Evolutionary conservation across 2,113 vertebrate species (phyloP), one percentile per base, ranked within the genome.

Genomic region (Psittacara wagleri): DNA sequence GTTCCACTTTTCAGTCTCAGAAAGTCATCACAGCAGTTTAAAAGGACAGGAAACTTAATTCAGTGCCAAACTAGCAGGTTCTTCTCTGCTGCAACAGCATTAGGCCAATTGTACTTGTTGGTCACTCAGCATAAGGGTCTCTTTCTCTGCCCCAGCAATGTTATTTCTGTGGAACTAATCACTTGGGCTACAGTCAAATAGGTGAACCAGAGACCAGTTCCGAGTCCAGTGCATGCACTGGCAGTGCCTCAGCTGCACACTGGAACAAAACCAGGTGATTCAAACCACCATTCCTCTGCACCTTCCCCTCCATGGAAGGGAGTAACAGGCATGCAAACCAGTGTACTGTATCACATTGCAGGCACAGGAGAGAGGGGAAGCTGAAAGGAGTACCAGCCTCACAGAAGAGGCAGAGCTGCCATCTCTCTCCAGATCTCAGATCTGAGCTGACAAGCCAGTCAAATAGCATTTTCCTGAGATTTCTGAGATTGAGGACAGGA

Each of bases 301-400:
- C 2, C 57, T 41, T 55, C 12, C 33, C n/a, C 7, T 11, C 24
- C n/a, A 1, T 0, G 4, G 39, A 39, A 31, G 13, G n/a, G 46
- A 18, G 23, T 63, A 0, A 8, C 43, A 78, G 35, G 52, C 18
- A 6, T 14, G 43, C 1, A 41, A 44, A 66, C 1, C 54, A 22
- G n/a, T 13, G 18, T 20, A 20, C 1, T 3, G 2, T 3, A 4
- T 9, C 63, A 16, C 12, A 49, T 2, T 20, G 14, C 24, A 46
- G 41, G 39, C 74, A n/a, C 49, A 14, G 66, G 23, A 62, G 18
- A 57, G 33, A 41, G 33, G 57, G 57, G 44, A 54, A 62, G 16
- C 29, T 14, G 23, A 43, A 49, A 77, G 23, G 23, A 73, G 17
- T 4, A 55, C 10, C 44, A 66, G 64, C 16, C 35, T 8, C 49